phyloP scores from a whole-genome alignment of 2,888 invertebrate species.

The Creontiades dilutus region DNA sequence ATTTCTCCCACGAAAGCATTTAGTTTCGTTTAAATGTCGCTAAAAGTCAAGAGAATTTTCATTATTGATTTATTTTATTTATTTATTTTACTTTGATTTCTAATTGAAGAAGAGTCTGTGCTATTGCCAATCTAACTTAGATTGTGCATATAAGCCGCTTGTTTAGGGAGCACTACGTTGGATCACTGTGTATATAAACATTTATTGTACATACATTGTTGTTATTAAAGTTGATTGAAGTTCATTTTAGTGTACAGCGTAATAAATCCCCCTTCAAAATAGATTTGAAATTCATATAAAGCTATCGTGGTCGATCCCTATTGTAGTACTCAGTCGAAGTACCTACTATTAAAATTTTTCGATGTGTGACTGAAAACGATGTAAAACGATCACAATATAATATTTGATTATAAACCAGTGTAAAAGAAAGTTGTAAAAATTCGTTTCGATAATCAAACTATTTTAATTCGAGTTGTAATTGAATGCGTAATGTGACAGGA shows the following conservation, averaged over 20 bases:
- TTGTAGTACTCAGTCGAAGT: neutral
- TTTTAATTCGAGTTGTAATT: neutral
- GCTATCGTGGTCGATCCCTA: too few species aligned
- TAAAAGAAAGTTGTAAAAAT: slow-evolving; percentile 24
- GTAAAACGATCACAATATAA: neutral
- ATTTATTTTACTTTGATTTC: neutral
- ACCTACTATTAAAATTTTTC: slow-evolving; percentile 7
- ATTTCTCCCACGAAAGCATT: too few species aligned
- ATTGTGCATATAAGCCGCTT: slow-evolving; percentile 60
- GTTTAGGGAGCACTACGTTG: slow-evolving; percentile 16
- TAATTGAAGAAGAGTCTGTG: neutral
- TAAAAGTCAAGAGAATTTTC: neutral
- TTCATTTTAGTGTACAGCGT: neutral
- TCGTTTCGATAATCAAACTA: slow-evolving; percentile 20
- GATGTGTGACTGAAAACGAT: neutral
- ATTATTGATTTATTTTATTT: neutral
- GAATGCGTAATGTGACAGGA: neutral
- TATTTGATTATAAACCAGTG: neutral
- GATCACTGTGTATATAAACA: slow-evolving; percentile 38
- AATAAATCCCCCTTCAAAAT: neutral
- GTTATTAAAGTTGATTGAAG: neutral
- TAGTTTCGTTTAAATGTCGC: too few species aligned
- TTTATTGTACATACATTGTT: slow-evolving; percentile 31
- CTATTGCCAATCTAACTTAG: slow-evolving; percentile 63
- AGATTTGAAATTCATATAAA: too few species aligned